Evolutionary conservation across 53 echinoderm and acorn worm species (phyloP).

Genomic region (Echinometra lucunter): DNA sequence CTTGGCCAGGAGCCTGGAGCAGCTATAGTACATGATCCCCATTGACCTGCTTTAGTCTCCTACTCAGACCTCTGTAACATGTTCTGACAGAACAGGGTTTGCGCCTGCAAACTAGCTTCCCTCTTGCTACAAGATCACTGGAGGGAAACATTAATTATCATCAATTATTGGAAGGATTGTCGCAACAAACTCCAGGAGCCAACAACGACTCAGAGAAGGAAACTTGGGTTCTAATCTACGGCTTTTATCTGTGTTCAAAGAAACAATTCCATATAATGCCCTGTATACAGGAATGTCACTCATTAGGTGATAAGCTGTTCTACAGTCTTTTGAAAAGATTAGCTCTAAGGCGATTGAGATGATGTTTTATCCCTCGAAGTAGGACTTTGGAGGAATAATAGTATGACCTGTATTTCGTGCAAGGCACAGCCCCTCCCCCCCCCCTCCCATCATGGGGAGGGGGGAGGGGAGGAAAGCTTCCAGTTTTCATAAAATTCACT

Average conservation of each 20-base stretch:
- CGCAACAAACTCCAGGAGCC: conserved; percentile 38
- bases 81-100: no score
- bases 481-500: no score
- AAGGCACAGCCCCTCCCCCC: no score
- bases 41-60: no score
- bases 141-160: conserved; percentile 53
- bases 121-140: neutral
- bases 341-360: neutral
- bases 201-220: neutral
- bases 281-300: neutral
- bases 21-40: no score
- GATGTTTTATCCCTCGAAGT: neutral
- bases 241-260: neutral
- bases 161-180: conserved; percentile 49
- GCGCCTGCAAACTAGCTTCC: neutral
- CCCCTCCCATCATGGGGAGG: no score
- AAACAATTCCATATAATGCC: neutral
- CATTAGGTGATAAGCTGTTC: neutral
- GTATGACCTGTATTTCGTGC: neutral
- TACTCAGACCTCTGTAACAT: no score
- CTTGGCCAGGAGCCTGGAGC: no score
- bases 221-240: neutral
- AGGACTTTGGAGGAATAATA: neutral
- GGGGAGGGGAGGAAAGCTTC: no score
- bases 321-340: conserved; percentile 3